Evolutionary conservation across 2,797 vertebrate species (phyloP), one percentile per base, ranked within the genome.

Genomic region (Esox lucius): DNA sequence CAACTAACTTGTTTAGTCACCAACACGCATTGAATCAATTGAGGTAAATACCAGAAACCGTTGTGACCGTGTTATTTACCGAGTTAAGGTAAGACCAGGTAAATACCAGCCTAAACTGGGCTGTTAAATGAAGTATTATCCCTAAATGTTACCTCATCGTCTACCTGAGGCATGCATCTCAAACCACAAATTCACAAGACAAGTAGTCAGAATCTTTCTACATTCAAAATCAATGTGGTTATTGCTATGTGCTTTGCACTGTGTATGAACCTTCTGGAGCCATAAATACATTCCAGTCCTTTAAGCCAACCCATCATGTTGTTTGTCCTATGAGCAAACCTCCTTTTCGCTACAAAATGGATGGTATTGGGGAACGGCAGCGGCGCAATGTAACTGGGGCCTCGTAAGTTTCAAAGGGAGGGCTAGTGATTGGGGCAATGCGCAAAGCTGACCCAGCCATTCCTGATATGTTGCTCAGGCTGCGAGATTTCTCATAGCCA

Each of bases 401-500:
- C 86, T 96, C 93, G 71, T 95, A 96, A 79, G 92, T 94, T 90
- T 95, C 95, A 79, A 92, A 96, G 64, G 95, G 94, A 0, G 95
- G 88, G 80, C 90, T 93, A 81, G 94, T 94, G 84, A 96, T 94
- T 74, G 96, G 96, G 79, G 95, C 93, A 42, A 97, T 94, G 83
- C 95, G 94, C 83, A 97, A 89, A 11, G 94, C 93, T 33, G 95
- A 95, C 87, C 95, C 95, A 2, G 94, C 93, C 91, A 95, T 94
- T 88, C 95, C 95, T 68, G 95, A 95, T 93, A 98, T 96, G 93
- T 96, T 97, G 93, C 89, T 96, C 79, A 98, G 93, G 89, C 96
- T 98, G 87, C 93, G 95, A 87, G 96, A 97, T 92, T 96, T 97
- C 89, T 98, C 96, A 35, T 96, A 96, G 92, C 94, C 93, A 68